Evolutionary conservation across 2,888 invertebrate species (phyloP).

Genomic region (Drosophila mimica): DNA sequence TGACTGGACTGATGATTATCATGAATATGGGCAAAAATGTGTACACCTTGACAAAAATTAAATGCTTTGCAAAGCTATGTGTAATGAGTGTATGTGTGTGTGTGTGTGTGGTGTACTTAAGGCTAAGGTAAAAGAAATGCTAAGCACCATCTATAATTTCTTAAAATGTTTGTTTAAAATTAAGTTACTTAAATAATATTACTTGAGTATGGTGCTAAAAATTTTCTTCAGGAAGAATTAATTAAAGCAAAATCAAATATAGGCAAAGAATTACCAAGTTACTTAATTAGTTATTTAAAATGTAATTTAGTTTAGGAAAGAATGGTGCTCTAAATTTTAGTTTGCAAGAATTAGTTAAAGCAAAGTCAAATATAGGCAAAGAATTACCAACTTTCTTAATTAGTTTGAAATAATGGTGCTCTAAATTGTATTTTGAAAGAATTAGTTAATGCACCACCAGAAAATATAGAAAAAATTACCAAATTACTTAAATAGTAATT

Average conservation of each 20-base stretch:
- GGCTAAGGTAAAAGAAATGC: not conserved
- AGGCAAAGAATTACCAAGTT: not conserved
- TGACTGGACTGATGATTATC: not conserved
- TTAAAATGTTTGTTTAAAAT: not conserved
- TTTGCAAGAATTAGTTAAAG: not conserved
- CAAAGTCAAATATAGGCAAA: not conserved
- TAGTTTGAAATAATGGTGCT: not conserved
- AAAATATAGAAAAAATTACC: not conserved
- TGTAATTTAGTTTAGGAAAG: not conserved
- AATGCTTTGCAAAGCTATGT: not conserved
- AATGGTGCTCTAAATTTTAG: not conserved
- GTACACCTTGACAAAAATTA: not conserved
- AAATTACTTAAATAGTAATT: not conserved
- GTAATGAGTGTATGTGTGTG: slow-evolving; percentile 13
- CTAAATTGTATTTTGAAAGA: not conserved
- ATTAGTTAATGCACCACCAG: too few species aligned
- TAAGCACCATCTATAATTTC: not conserved
- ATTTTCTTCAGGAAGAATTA: not conserved
- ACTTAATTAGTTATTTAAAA: not conserved
- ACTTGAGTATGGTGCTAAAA: not conserved
- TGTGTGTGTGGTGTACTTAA: slow-evolving; percentile 15
- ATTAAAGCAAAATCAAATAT: not conserved
- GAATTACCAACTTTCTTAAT: not conserved
- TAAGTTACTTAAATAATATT: not conserved
- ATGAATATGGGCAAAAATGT: not conserved